phyloP scores from a whole-genome alignment of 2,888 invertebrate genomes.

The Lithophane socia region DNA sequence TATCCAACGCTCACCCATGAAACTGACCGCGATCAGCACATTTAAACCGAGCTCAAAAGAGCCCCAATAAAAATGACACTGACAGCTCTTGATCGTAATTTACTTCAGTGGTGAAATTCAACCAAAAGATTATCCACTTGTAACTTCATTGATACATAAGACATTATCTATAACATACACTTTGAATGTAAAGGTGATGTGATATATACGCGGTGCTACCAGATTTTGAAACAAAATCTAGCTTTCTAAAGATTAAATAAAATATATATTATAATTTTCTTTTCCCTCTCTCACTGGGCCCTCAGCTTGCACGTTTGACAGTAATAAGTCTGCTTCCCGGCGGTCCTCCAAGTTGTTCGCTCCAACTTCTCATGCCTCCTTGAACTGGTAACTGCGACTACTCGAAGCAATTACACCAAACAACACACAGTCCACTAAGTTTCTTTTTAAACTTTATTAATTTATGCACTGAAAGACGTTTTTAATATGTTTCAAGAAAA shows the following conservation, averaged over 20 bases:
- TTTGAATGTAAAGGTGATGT: background rate
- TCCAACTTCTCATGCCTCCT: slow-evolving; percentile 80
- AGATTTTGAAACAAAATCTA: background rate
- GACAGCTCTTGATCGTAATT: too few relatives aligned
- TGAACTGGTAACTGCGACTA: slow-evolving; percentile 84
- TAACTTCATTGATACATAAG: background rate
- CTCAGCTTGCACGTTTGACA: slow-evolving; percentile 65
- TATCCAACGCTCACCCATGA: too few relatives aligned
- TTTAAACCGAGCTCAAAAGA: too few relatives aligned
- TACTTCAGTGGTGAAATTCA: too few relatives aligned
- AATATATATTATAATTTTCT: background rate
- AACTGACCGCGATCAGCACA: too few relatives aligned
- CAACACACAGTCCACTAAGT: slow-evolving; percentile 74
- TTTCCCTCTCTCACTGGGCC: slow-evolving; percentile 38
- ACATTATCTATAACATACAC: background rate
- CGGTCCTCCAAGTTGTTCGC: slow-evolving; percentile 70
- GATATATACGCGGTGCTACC: background rate
- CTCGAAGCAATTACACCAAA: slow-evolving; percentile 83
- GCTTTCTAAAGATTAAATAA: background rate
- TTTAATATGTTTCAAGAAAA: slow-evolving; percentile 64
- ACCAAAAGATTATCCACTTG: background rate
- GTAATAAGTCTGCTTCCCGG: slow-evolving; percentile 73
- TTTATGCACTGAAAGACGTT: slow-evolving; percentile 67
- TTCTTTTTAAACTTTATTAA: slow-evolving; percentile 73
- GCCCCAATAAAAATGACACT: too few relatives aligned